A percentile compares a stretch with the other conserved stretches of the same genome.
These are phyloP conservation scores for Bombus sibiricus DNA, from an alignment of 1,140 invertebrate genomes.

Conservation along the genomic window DNA sequence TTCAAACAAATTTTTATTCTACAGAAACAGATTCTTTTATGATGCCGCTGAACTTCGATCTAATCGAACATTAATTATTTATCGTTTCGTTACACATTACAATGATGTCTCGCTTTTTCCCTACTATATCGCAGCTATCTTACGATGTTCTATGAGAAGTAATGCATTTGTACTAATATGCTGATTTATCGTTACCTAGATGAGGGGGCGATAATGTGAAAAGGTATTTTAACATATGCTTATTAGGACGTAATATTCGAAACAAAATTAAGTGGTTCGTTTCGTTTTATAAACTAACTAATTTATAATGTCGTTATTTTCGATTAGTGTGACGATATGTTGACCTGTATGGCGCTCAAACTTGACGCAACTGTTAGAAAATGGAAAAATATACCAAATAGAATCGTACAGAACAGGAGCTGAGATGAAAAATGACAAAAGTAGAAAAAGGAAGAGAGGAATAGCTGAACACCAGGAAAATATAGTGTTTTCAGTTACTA, in stretches of 20 bases:
- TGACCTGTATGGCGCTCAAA: too few species aligned
- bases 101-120: background rate
- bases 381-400: background rate
- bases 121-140: background rate
- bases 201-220: background rate
- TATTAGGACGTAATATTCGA: too few species aligned
- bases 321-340: background rate
- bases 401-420: background rate
- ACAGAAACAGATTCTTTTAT: background rate
- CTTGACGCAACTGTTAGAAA: too few species aligned
- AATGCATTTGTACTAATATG: background rate
- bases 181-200: background rate
- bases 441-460: background rate
- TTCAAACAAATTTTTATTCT: constrained; percentile 4
- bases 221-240: background rate
- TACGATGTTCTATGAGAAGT: background rate
- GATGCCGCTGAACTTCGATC: background rate
- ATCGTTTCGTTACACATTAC: background rate
- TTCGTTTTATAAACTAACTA: background rate
- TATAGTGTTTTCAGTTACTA: background rate
- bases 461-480: background rate
- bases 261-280: background rate
- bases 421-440: background rate
- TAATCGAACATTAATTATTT: background rate
- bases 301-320: background rate